These are phyloP conservation scores for Ceratoteleas bidentatus DNA, from an alignment of 1,140 invertebrate species.

Conservation along the genomic window DNA sequence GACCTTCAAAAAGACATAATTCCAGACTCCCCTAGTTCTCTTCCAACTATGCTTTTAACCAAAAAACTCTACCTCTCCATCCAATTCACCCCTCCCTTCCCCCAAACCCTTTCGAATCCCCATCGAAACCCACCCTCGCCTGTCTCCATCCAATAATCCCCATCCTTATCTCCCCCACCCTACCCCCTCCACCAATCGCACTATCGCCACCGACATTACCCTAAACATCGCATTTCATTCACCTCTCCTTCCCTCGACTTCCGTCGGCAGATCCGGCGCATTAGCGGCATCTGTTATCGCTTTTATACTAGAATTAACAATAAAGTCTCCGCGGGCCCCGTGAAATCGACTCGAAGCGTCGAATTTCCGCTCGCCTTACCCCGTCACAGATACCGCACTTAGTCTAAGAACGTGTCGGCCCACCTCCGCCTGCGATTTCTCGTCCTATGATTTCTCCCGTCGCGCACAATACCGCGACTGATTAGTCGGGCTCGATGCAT, in stretches of 20 bases:
- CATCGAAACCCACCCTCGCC: too few species aligned
- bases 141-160: too few species aligned
- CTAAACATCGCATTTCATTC: conserved; percentile 27
- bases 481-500: conserved; percentile 49
- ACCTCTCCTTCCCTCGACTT: conserved; percentile 27
- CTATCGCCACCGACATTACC: conserved; percentile 14
- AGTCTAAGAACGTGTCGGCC: conserved; percentile 28
- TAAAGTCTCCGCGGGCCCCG: conserved; percentile 29
- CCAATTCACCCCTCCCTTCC: too few species aligned
- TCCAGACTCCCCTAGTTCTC: too few species aligned
- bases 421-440: neutral
- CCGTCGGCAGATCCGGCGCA: conserved; percentile 35
- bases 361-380: conserved; percentile 35
- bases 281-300: conserved; percentile 36
- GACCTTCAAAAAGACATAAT: too few species aligned
- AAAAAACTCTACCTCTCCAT: too few species aligned
- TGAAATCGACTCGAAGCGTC: conserved; percentile 48
- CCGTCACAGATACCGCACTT: conserved; percentile 49
- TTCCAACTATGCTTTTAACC: too few species aligned
- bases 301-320: conserved; percentile 60
- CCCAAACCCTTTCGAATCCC: too few species aligned
- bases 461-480: conserved; percentile 58
- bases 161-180: too few species aligned
- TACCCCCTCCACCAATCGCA: conserved; percentile 28
- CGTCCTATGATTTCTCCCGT: conserved; percentile 60